Evolutionary conservation across 2,113 vertebrate species (phyloP), one percentile per base, ranked within the genome.

Genomic region (Clarias gariepinus): DNA sequence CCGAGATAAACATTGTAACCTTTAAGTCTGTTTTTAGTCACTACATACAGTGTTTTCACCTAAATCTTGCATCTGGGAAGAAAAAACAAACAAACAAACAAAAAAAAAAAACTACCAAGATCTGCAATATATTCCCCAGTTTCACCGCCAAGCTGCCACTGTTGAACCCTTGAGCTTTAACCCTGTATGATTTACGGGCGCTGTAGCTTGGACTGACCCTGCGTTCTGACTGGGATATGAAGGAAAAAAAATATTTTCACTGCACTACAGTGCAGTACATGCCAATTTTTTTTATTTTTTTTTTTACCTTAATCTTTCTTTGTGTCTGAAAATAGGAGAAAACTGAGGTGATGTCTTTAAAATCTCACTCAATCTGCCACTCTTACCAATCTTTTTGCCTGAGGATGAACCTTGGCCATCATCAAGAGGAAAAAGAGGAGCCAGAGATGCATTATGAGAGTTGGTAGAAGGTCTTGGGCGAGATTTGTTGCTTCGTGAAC

Each of bases 361-460:
- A 55, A 82, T 41, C 71, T 15, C 30, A 81, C 33, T 33, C 28
- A 68, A 21, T 21, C 3, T 71, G 33, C 6, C 11, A 82, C 66
- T 81, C 92, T 96, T 88, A 98, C 97, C 97, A 47, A 96, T 95
- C 83, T 97, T 98, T 93, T 93, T 98, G 92, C 84, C 94, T 64
- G 90, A 89, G 61, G 94, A 92, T 6, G 95, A 94, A 30, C 94
- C 93, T 2, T 91, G 92, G 71, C 91, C 33, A 3, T 96, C 95
- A 18, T 96, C 95, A 28, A 90, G 81, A 11, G 85, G 41, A 1
- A 82, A 1, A 1, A 85, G n/a, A 23, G 92, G 83, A 15, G 91
- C 90, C 83, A 93, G 90, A 41, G 90, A 18, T 13, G 93, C 81
- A 57, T 91, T 87, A 1, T 96, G 94, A 83, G 89, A 87, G 90